A percentile compares a stretch with the other conserved stretches of the same genome.
Evolutionary conservation across 2,797 vertebrate genomes (phyloP).

Genomic region (Glossophaga mutica): DNA sequence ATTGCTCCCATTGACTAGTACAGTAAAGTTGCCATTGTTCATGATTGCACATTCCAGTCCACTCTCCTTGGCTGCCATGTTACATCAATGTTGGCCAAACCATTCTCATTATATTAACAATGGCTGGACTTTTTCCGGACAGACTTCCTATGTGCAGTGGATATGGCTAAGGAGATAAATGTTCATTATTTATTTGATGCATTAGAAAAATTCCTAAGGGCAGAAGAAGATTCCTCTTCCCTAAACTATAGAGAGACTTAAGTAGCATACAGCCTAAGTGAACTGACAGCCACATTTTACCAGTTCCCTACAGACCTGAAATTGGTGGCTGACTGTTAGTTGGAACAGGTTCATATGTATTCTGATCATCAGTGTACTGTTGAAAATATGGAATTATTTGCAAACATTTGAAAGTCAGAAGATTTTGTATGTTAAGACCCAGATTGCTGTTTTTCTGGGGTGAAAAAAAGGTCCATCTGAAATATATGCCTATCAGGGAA

Average conservation of each 20-base stretch:
- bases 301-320: not conserved
- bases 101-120: not conserved
- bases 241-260: not conserved
- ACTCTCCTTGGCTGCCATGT: not conserved
- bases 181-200: not conserved
- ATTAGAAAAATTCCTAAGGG: not conserved
- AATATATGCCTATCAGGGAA: not conserved
- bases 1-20: not conserved
- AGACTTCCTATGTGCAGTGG: not conserved
- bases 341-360: not conserved
- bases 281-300: not conserved
- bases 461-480: not conserved
- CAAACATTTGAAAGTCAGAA: not conserved
- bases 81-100: not conserved
- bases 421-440: not conserved
- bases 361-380: not conserved
- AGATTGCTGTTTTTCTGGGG: not conserved
- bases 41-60: not conserved
- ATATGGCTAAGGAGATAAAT: not conserved
- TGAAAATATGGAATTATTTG: constrained; percentile 3
- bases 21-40: not conserved
- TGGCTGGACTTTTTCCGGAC: not conserved
- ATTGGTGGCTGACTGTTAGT: not conserved
- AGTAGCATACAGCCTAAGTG: not conserved
- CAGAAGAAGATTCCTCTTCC: not conserved